Conservation (phyloP, 2,888 invertebrate species). For the Ectemnius lituratus region DNA sequence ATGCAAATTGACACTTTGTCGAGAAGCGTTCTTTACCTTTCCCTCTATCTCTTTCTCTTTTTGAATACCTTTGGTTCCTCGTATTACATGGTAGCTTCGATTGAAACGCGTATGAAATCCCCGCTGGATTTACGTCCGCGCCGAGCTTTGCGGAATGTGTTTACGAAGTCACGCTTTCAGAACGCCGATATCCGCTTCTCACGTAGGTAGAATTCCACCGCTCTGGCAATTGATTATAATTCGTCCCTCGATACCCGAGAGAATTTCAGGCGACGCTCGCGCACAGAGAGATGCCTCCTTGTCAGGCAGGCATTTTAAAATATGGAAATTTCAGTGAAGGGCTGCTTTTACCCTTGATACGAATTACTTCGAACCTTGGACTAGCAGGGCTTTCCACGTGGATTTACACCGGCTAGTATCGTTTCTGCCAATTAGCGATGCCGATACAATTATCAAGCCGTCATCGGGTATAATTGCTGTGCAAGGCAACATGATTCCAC, state of each 20-base stretch:
- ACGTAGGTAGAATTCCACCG: background rate
- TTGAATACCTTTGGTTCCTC: background rate
- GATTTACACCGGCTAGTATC: no score
- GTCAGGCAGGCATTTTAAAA: no score
- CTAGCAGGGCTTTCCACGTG: no score
- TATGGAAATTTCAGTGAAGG: no score
- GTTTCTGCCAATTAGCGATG: no score
- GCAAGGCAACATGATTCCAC: constrained; percentile 34
- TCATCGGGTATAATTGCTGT: constrained; percentile 25
- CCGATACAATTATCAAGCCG: constrained; percentile 32
- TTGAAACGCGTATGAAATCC: background rate
- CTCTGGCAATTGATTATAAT: background rate
- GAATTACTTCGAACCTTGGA: no score
- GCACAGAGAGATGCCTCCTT: no score
- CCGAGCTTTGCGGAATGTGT: constrained; percentile 2
- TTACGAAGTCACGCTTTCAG: constrained; percentile 2
- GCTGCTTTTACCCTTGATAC: no score
- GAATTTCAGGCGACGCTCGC: background rate
- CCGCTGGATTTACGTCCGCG: background rate
- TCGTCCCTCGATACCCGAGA: background rate
- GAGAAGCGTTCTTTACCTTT: no score
- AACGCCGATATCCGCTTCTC: no score
- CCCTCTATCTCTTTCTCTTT: no score
- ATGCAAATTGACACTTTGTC: no score
- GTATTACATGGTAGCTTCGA: background rate